phyloP scores from a whole-genome alignment of 64 coral and sea anemone species.

The Montipora sp. region DNA sequence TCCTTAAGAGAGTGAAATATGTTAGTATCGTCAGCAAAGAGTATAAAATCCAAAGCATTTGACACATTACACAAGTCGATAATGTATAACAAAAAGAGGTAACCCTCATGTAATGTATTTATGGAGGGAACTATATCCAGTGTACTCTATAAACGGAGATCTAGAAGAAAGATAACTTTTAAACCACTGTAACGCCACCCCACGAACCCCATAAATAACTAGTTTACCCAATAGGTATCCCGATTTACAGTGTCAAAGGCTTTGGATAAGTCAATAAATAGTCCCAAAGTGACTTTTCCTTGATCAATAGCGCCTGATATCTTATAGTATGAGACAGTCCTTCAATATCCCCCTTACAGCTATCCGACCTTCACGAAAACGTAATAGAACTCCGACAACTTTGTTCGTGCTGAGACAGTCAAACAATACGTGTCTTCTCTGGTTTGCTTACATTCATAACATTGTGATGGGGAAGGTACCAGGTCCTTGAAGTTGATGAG shows the following conservation, averaged over 20 bases:
- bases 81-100: not conserved
- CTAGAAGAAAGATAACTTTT: constrained; percentile 3
- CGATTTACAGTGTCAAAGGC: constrained; percentile 36
- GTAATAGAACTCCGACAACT: no score
- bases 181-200: constrained; percentile 1
- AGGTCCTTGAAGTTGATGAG: no score
- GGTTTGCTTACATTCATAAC: no score
- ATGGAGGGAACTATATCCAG: no score
- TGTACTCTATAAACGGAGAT: not conserved
- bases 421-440: no score
- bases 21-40: constrained; percentile 57
- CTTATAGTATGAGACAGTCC: no score
- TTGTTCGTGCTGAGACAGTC: no score
- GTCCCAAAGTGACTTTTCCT: not conserved
- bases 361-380: no score
- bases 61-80: constrained; percentile 35
- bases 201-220: constrained; percentile 39
- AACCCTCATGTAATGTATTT: no score
- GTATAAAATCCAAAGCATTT: constrained; percentile 5
- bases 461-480: no score
- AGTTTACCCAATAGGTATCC: constrained; percentile 19
- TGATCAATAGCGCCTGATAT: no score
- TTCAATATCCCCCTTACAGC: no score
- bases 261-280: constrained; percentile 64
- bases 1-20: not conserved